Conservation (phyloP, 2,888 invertebrate genomes). For the Palloptera scutellata region DNA sequence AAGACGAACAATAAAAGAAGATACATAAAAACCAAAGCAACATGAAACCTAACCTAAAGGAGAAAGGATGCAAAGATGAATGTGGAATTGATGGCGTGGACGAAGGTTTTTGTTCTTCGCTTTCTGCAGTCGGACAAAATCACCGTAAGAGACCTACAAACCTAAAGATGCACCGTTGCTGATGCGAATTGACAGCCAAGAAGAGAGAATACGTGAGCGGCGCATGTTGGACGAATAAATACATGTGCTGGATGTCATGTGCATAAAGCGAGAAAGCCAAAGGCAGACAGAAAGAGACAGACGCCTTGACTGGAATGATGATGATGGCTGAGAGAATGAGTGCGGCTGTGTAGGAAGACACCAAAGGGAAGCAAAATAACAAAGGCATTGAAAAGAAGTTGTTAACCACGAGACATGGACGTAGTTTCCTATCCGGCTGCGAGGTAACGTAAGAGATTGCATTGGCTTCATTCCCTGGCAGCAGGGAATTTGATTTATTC, state of each 20-base stretch:
- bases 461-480: too few relatives aligned
- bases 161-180: slow-evolving; percentile 4
- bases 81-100: background rate
- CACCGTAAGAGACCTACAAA: slow-evolving; percentile 10
- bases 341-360: background rate
- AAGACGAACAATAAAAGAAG: background rate
- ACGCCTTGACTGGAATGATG: background rate
- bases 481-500: too few relatives aligned
- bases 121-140: background rate
- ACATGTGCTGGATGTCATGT: background rate
- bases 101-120: too few relatives aligned
- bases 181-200: background rate
- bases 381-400: background rate
- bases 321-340: background rate
- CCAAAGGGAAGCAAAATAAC: background rate
- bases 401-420: background rate
- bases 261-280: background rate
- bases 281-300: background rate
- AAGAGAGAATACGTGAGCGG: background rate
- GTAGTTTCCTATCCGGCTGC: too few relatives aligned
- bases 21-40: background rate
- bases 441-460: too few relatives aligned
- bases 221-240: background rate
- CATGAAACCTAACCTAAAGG: background rate
- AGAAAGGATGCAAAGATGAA: background rate